Evolutionary conservation across 2,113 vertebrate species (phyloP).

Genomic region (Sporophila hypoxantha): DNA sequence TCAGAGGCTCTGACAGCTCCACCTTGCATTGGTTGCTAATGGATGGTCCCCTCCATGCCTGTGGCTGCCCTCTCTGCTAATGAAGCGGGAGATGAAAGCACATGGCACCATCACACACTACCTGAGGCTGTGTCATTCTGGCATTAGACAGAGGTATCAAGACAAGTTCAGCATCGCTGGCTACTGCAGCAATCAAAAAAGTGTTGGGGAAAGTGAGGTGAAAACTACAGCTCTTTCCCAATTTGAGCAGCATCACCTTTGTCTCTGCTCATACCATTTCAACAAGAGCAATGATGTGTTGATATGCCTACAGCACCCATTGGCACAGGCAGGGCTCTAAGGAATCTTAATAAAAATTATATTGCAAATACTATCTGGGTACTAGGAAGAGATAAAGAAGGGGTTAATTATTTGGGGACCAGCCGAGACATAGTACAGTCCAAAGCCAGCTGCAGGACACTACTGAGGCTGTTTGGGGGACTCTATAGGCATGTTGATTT

Average conservation of each 20-base stretch:
- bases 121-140: background rate
- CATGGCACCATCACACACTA: background rate
- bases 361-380: background rate
- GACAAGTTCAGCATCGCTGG: background rate
- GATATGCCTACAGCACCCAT: background rate
- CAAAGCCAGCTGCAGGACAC: background rate
- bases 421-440: background rate
- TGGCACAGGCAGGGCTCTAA: background rate
- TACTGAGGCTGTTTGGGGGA: slow-evolving; percentile 9
- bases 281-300: accelerated
- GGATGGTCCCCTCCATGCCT: background rate
- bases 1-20: background rate
- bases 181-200: background rate
- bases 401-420: background rate
- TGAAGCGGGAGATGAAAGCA: background rate
- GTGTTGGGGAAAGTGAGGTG: background rate
- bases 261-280: background rate
- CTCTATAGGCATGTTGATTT: slow-evolving; percentile 8
- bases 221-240: background rate
- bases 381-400: background rate
- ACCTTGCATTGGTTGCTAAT: background rate
- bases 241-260: background rate
- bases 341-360: background rate
- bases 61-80: background rate
- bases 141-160: background rate